Evolutionary conservation across 2,113 vertebrate species (phyloP).

Genomic region (Nansenia antarctica): DNA sequence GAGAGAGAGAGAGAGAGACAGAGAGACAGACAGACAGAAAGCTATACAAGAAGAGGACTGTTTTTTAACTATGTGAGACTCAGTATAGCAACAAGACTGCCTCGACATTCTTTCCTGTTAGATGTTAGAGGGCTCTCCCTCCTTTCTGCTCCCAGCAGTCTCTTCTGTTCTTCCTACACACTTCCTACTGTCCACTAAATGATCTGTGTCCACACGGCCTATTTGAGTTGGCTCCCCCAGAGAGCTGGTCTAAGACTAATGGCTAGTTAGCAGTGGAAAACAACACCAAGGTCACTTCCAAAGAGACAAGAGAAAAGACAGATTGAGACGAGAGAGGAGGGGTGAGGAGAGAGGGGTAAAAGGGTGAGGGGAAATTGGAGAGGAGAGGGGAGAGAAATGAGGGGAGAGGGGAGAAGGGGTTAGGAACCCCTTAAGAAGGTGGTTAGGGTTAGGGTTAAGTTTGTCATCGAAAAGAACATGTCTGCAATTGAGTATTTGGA

Average conservation of each 20-base stretch:
- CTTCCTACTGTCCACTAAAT: conserved; percentile 7
- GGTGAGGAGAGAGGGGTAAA: neutral
- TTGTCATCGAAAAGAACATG: neutral
- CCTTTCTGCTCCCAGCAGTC: conserved; percentile 10
- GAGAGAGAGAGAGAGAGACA: neutral
- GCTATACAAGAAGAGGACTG: neutral
- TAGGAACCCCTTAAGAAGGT: no score
- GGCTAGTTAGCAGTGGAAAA: conserved; percentile 11
- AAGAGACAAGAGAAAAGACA: neutral
- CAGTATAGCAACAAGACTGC: neutral
- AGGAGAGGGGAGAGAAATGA: neutral
- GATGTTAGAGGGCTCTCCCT: conserved; percentile 13
- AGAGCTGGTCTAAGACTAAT: conserved; percentile 5
- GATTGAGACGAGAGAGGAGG: no score
- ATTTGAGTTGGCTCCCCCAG: conserved; percentile 28
- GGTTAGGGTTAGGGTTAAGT: neutral
- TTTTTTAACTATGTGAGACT: neutral
- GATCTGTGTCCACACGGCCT: conserved; percentile 4
- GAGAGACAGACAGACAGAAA: neutral
- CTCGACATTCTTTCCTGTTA: conserved; percentile 25
- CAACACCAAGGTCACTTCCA: conserved; percentile 6
- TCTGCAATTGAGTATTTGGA: conserved; percentile 17
- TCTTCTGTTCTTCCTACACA: conserved; percentile 15
- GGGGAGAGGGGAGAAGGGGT: neutral
- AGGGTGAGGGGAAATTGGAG: neutral